Base-by-base conservation (phyloP, 30 jellyfish, hydroid and myxozoan species). In the Aurelia sp. region DNA sequence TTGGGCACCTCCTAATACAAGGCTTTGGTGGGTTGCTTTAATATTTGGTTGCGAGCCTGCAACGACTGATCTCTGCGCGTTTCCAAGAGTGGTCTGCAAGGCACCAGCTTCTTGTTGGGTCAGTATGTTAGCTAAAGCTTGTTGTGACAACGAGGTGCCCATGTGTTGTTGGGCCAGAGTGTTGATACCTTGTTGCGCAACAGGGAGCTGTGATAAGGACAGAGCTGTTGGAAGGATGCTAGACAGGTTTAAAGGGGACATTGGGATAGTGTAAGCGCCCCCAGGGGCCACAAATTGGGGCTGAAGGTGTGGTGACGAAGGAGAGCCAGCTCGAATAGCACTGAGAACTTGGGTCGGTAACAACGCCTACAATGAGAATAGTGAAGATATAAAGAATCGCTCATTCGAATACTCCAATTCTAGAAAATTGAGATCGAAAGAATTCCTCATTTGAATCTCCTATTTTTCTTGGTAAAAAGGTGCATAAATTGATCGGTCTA, bases 141-240 rank as follows among this genome's bases (percentile, higher is more conserved):
- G 86, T 17, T 38, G 22, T 16, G 84, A 51, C 8, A 33, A 20
- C 8, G 81, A 70, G 20, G 71, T 44, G 71, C 52, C 72, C 63
- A 27, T 33, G n/a, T 58, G 51, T 38, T 78, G 91, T 24, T 83
- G 92, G 72, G 88, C 93, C 8, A 74, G 24, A n/a, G 71, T 84
- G 67, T 62, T 78, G 44, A 65, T 48, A 3, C 69, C 48, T 73
- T 84, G 93, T 72, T 84, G 93, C 13, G 91, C 35, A 7, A 87
- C 19, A 3, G 96, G 96, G 24, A 87, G 70, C 59, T 87, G 96
- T 11, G 96, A 53, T 68, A 87, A 66, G 55, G 96, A 87, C 62
- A 78, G 33, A 0, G 96, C 96, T 8, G 96, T 78, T 13, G 96
- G 96, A 1, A 87, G 71, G 60, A 87, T 87, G 66, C 81, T 87